Conservation (phyloP, 2,113 vertebrate species). For the Poeciliopsis turrubarensis region DNA sequence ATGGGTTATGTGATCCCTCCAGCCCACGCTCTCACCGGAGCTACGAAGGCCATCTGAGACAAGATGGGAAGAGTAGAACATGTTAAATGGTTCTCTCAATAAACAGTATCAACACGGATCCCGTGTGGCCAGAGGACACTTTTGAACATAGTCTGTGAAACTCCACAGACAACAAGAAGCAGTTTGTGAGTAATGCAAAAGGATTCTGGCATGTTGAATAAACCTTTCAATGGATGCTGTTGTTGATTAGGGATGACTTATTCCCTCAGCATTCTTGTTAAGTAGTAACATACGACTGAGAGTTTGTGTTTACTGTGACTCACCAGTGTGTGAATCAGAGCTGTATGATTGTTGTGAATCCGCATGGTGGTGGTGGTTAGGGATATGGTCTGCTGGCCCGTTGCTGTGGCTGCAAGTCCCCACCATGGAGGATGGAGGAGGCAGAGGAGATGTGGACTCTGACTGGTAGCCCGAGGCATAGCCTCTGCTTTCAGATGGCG, state of each 20-base stretch:
- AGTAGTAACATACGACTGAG: conserved; percentile 14
- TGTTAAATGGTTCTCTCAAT: neutral
- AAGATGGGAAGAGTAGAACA: neutral
- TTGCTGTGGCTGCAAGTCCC: conserved; percentile 65
- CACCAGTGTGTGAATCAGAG: conserved; percentile 74
- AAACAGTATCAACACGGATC: neutral
- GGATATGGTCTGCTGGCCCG: conserved; percentile 52
- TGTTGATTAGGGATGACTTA: conserved; percentile 25
- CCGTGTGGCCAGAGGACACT: neutral
- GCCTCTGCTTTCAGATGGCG: conserved; percentile 81
- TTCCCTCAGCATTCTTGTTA: neutral
- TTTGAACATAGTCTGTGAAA: neutral
- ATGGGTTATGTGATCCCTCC: conserved; percentile 83
- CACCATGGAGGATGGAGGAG: conserved; percentile 61
- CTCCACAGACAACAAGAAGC: neutral
- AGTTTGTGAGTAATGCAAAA: conserved; percentile 15
- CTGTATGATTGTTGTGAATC: conserved; percentile 66
- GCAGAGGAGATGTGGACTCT: conserved; percentile 81
- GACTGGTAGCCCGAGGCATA: conserved; percentile 83
- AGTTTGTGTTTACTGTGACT: conserved; percentile 41
- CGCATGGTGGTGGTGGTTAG: conserved; percentile 55
- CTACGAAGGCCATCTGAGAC: conserved; percentile 71
- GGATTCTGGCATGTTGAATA: neutral
- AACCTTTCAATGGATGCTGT: conserved; percentile 11
- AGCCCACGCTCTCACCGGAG: conserved; percentile 75